Percentiles rank a stretch among this genome's conserved stretches.
phyloP scores from a whole-genome alignment of 2,113 vertebrate genomes.

The Stomatorhinus ivindoensis region DNA sequence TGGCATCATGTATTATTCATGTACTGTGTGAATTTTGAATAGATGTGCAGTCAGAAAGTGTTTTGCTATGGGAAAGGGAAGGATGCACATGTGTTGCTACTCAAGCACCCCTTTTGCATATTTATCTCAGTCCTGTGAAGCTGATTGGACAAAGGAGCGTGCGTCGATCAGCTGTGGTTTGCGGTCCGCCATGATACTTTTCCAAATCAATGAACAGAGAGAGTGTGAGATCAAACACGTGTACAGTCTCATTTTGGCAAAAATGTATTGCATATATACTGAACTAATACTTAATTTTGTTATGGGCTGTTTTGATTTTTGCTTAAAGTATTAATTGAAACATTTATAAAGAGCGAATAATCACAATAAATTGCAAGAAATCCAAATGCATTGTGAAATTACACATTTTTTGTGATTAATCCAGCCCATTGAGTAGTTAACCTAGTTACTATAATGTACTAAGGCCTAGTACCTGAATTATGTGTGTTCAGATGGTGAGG shows the following conservation, averaged over 20 bases:
- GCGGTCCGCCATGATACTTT: neutral
- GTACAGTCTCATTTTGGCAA: neutral
- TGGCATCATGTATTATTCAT: slow-evolving; percentile 15
- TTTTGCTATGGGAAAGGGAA: neutral
- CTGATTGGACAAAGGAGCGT: neutral
- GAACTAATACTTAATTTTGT: neutral
- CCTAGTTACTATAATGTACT: neutral
- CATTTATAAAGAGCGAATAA: neutral
- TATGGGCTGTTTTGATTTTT: neutral
- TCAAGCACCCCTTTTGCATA: neutral
- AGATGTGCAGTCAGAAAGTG: neutral
- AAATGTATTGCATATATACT: neutral
- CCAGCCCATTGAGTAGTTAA: neutral
- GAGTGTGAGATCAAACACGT: neutral
- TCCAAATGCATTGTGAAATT: neutral
- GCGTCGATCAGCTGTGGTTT: neutral
- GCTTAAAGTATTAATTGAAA: neutral
- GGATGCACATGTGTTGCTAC: neutral
- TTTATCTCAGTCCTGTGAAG: neutral
- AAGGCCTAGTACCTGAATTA: neutral
- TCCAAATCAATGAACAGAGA: neutral
- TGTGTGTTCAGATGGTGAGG: neutral
- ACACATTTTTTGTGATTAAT: neutral
- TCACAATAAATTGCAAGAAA: neutral
- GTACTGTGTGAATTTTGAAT: slow-evolving; percentile 7